Evolutionary conservation across 2,797 vertebrate genomes (phyloP), one percentile per base, ranked within the genome.

Genomic region (Myotis pilosus): DNA sequence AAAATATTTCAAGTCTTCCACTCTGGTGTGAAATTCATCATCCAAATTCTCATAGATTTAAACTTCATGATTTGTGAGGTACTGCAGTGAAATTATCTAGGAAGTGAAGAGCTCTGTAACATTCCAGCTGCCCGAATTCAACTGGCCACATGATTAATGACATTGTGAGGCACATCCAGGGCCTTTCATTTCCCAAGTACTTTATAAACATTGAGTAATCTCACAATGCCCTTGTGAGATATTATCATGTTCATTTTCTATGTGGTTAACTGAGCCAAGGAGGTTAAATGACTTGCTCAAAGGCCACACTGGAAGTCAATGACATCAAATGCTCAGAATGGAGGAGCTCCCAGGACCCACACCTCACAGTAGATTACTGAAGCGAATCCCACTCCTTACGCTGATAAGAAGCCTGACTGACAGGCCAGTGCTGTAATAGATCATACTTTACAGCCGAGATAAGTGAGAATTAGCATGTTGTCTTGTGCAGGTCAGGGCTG

Each of bases 191-290:
- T 95, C 47, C 79, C 60, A 75, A 96, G 93, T 84, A 96, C 91
- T 97, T 97, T 94, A 95, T 93, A 95, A 96, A 96, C 97, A 94
- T 78, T 92, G 89, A 95, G 71, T 87, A 93, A 96, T 96, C 86
- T 87, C 83, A 89, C 83, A 83, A 66, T 96, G 69, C 88, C 93
- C 94, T 81, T 92, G 94, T 95, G 96, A 95, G 96, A 97, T 95
- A 96, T 96, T 91, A 96, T 95, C 90, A 92, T 94, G 90, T 95
- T 97, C 96, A 96, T 96, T 97, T 97, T 97, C 97, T 93, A 92
- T 97, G 91, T 95, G 94, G 97, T 93, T 97, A 95, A 95, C 91
- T 87, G 97, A 97, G 72, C 71, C 94, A 91, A 87, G 71, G 62
- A 96, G 88, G 97, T 96, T 96, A 97, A 97, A 88, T 51, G 88